phyloP scores from a whole-genome alignment of 2,113 vertebrate species.

The Ammospiza caudacuta region DNA sequence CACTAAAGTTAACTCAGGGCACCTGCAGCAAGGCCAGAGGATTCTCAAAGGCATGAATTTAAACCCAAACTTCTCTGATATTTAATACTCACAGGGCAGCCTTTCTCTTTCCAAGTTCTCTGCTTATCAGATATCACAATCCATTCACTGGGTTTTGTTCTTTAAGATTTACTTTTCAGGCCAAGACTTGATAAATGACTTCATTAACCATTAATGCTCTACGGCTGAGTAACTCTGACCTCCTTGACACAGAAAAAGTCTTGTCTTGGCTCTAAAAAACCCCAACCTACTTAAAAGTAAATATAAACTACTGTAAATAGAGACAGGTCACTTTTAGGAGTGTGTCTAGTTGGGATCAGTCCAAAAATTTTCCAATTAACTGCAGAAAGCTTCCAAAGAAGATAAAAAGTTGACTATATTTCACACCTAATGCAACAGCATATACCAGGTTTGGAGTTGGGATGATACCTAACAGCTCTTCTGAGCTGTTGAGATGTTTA shows the following conservation, averaged over 20 bases:
- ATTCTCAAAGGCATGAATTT: neutral
- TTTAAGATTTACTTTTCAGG: conserved; percentile 35
- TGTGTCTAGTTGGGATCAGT: neutral
- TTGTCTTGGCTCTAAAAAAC: neutral
- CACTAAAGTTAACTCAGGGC: conserved; percentile 39
- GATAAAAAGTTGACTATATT: neutral
- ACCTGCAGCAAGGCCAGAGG: neutral
- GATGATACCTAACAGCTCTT: neutral
- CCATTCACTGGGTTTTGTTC: neutral
- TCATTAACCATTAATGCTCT: neutral
- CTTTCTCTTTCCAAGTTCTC: neutral
- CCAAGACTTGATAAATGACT: conserved; percentile 4
- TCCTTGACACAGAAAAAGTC: neutral
- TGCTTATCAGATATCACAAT: neutral
- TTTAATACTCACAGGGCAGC: neutral
- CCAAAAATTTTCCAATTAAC: neutral
- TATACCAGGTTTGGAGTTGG: neutral
- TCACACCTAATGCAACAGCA: neutral
- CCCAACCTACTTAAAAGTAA: neutral
- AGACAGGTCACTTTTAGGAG: neutral
- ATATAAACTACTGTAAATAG: neutral
- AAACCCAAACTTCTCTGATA: neutral
- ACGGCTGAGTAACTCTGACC: conserved; percentile 22
- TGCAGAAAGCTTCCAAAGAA: neutral
- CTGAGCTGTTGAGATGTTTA: neutral